Conservation (phyloP, 2,888 invertebrate genomes). For the Salpingus planirostris region DNA sequence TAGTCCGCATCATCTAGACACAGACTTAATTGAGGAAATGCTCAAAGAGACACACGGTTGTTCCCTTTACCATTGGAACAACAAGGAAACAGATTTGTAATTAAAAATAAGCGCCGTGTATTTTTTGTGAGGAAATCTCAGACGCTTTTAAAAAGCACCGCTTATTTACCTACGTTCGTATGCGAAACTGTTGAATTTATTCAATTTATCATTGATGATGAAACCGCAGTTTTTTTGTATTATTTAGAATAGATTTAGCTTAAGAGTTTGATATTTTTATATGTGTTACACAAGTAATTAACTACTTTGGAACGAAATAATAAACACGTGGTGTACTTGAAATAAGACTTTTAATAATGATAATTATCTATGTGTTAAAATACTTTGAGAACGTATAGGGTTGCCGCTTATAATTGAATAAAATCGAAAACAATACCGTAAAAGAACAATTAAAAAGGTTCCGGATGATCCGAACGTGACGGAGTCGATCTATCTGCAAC, state of each 20-base stretch:
- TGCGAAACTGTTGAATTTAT: background rate
- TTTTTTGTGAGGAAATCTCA: too few relatives aligned
- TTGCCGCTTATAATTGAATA: too few relatives aligned
- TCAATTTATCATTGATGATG: background rate
- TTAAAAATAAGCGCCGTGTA: too few relatives aligned
- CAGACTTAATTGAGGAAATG: conserved; percentile 43
- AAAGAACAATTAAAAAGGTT: conserved; percentile 19
- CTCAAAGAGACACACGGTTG: conserved; percentile 58
- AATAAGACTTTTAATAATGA: conserved; percentile 2
- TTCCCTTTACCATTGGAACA: conserved; percentile 47
- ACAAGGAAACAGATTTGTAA: too few relatives aligned
- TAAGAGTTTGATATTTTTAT: conserved; percentile 11
- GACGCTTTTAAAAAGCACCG: too few relatives aligned
- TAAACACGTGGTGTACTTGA: too few relatives aligned
- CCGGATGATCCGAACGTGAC: conserved; percentile 20
- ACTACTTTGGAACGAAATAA: too few relatives aligned
- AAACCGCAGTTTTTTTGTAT: background rate
- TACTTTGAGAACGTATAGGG: conserved; percentile 6
- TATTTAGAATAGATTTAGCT: background rate
- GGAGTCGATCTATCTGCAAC: conserved; percentile 24
- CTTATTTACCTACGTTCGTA: too few relatives aligned
- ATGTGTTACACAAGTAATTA: too few relatives aligned
- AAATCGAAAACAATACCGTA: conserved; percentile 7
- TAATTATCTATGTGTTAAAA: conserved; percentile 1
- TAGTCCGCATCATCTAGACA: conserved; percentile 18